Evolutionary conservation across 2,797 vertebrate species (phyloP).

Genomic region (Liasis olivaceus): DNA sequence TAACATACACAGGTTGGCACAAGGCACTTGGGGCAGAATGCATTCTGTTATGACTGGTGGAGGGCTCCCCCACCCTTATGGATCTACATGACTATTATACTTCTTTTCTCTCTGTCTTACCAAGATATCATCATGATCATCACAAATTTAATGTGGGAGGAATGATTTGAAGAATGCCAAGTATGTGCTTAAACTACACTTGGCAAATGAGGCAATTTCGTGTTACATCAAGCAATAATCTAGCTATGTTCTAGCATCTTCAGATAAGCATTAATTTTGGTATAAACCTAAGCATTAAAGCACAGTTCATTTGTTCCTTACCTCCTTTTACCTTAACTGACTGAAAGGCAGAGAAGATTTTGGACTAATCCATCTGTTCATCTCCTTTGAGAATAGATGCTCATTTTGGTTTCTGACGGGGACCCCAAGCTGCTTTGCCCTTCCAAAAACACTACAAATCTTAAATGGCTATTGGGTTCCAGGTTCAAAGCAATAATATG

Average conservation of each 20-base stretch:
- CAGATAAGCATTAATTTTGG: not conserved
- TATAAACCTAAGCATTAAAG: not conserved
- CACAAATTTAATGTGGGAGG: not conserved
- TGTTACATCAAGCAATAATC: not conserved
- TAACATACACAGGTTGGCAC: not conserved
- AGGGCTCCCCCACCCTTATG: not conserved
- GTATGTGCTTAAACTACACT: not conserved
- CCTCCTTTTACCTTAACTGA: not conserved
- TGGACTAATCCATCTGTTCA: not conserved
- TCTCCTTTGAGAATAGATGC: not conserved
- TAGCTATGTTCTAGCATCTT: not conserved
- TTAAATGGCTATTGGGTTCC: not conserved
- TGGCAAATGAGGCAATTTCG: not conserved
- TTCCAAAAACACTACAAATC: not conserved
- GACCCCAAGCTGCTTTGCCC: not conserved
- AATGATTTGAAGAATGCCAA: not conserved
- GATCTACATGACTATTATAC: not conserved
- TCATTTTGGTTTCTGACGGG: not conserved
- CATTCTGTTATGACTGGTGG: not conserved
- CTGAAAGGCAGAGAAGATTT: not conserved
- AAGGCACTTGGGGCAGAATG: not conserved
- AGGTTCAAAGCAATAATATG: not conserved
- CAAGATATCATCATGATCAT: not conserved
- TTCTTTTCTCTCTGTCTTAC: not conserved
- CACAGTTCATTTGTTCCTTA: slow-evolving; percentile 6